These are phyloP conservation scores for Chalcosyrphus nemorum DNA, from an alignment of 2,888 invertebrate species.

Conservation along the genomic window DNA sequence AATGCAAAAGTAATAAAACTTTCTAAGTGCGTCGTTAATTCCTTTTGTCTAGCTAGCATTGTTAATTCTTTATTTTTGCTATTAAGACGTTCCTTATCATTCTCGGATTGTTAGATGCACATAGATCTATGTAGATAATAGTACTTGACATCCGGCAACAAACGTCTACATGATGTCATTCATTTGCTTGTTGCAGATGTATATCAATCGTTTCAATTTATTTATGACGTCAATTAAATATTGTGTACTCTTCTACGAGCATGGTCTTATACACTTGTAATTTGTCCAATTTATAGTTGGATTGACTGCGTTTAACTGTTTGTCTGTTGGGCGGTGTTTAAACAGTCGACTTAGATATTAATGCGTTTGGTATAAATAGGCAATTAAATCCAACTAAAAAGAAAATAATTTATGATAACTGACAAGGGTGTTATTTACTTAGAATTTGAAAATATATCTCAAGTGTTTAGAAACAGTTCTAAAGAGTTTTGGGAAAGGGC, in stretches of 20 bases:
- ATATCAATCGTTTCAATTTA: slow-evolving; percentile 56
- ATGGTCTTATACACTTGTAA: neutral
- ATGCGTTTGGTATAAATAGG: neutral
- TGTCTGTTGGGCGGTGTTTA: neutral
- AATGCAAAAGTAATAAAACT: neutral
- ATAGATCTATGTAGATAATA: neutral
- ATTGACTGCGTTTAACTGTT: neutral
- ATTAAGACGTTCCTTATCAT: neutral
- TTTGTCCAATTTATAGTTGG: neutral
- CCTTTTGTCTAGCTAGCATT: neutral
- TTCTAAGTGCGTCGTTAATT: neutral
- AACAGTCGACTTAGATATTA: neutral
- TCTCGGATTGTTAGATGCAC: neutral
- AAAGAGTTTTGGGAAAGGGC: neutral
- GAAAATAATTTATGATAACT: neutral
- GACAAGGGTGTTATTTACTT: slow-evolving; percentile 14
- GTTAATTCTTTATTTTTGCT: neutral
- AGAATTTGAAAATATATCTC: neutral
- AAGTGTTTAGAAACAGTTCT: neutral
- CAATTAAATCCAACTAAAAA: slow-evolving; percentile 20
- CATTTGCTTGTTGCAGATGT: slow-evolving; percentile 28
- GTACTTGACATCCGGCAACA: slow-evolving; percentile 1
- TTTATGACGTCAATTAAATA: slow-evolving; percentile 61
- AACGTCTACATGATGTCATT: slow-evolving; percentile 58
- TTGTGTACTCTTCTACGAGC: neutral